Evolutionary conservation across 1,140 invertebrate species (phyloP).

Genomic region (Drosophila suzukii): DNA sequence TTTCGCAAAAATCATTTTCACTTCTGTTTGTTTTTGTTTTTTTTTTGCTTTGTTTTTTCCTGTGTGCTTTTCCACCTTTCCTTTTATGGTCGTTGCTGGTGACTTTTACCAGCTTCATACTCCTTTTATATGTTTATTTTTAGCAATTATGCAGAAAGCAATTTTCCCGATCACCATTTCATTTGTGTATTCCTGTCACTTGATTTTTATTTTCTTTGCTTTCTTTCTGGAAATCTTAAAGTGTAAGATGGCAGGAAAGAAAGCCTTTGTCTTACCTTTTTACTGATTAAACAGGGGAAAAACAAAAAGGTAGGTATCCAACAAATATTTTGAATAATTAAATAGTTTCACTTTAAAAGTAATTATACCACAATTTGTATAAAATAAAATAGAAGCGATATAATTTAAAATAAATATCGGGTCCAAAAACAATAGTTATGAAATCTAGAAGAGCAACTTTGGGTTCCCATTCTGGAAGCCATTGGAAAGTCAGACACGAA

Average conservation of each 20-base stretch:
- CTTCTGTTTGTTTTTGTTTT: conserved; percentile 6
- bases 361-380: too few relatives aligned
- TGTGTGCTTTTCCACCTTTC: conserved; percentile 49
- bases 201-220: neutral
- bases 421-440: too few relatives aligned
- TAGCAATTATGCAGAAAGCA: conserved; percentile 47
- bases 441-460: too few relatives aligned
- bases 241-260: conserved; percentile 25
- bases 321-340: too few relatives aligned
- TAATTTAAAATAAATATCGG: too few relatives aligned
- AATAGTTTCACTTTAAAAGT: too few relatives aligned
- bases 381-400: too few relatives aligned
- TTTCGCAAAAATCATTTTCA: conserved; percentile 62
- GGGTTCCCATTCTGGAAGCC: too few relatives aligned
- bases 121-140: conserved; percentile 41
- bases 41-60: conserved; percentile 59
- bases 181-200: conserved; percentile 1
- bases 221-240: conserved; percentile 24
- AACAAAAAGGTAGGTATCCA: neutral
- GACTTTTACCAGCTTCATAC: conserved; percentile 24
- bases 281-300: conserved; percentile 1
- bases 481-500: too few relatives aligned
- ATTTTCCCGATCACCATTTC: conserved; percentile 7
- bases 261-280: conserved; percentile 10
- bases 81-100: conserved; percentile 16